Percentiles rank a stretch among this genome's conserved stretches.
Evolutionary conservation across 2,113 vertebrate genomes (phyloP).

Genomic region (Symphodus melops): DNA sequence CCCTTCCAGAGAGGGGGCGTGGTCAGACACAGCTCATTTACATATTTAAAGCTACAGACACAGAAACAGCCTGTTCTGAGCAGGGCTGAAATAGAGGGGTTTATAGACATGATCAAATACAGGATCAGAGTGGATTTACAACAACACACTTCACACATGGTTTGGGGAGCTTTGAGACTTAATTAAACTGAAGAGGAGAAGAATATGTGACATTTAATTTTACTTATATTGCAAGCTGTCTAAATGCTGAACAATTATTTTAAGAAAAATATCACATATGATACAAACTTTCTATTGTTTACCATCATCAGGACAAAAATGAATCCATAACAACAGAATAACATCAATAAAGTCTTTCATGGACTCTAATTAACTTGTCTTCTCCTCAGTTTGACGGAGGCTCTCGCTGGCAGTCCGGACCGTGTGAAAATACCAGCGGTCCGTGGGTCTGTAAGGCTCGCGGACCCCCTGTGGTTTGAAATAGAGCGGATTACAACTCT

Average conservation of each 20-base stretch:
- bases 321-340: neutral
- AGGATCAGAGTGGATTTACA: no score
- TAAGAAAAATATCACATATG: neutral
- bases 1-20: no score
- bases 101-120: no score
- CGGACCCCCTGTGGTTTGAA: slow-evolving; percentile 56
- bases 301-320: neutral
- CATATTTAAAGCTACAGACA: no score
- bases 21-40: no score
- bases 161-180: no score
- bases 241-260: neutral
- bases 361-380: neutral
- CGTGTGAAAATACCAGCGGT: slow-evolving; percentile 52
- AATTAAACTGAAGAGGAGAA: no score
- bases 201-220: no score
- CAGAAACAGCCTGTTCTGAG: no score
- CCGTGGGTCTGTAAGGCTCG: slow-evolving; percentile 23
- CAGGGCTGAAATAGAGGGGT: no score
- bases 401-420: slow-evolving; percentile 21
- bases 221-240: no score
- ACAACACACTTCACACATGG: no score
- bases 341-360: slow-evolving; percentile 1
- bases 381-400: neutral
- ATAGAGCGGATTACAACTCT: slow-evolving; percentile 68
- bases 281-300: neutral